Percentiles rank a stretch among this genome's conserved stretches.
These are phyloP conservation scores for Bombus soroeensis DNA, from an alignment of 1,140 invertebrate species.

Conservation along the genomic window DNA sequence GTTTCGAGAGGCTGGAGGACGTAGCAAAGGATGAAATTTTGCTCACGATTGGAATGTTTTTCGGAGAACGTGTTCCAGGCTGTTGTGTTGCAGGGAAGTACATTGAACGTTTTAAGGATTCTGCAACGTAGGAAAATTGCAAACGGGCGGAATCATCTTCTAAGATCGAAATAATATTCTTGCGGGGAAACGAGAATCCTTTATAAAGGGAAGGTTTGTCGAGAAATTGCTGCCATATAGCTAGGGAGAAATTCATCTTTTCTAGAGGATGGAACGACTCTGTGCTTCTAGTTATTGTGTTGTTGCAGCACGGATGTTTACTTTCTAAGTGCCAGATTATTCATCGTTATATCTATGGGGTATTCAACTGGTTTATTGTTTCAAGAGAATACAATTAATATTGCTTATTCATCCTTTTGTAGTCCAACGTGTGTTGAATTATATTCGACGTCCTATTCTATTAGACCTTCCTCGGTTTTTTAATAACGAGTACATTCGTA, in stretches of 20 bases:
- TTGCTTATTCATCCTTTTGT: not conserved
- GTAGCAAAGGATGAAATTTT: conserved; percentile 1
- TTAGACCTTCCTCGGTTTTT: no score
- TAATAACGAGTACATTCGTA: no score
- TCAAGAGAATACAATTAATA: not conserved
- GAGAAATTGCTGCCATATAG: not conserved
- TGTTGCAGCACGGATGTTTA: not conserved
- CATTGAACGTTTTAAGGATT: not conserved
- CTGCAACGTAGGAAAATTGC: not conserved
- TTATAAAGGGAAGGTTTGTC: not conserved
- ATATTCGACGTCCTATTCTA: no score
- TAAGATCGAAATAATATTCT: not conserved
- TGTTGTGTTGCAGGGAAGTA: not conserved
- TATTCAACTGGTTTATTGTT: not conserved
- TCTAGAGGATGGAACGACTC: not conserved
- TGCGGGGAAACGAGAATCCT: not conserved
- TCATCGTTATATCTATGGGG: not conserved
- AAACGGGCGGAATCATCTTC: not conserved
- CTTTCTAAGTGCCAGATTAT: not conserved
- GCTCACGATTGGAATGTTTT: not conserved
- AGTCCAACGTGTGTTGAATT: no score
- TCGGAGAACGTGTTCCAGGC: not conserved
- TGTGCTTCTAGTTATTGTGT: not conserved
- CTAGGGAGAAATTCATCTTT: not conserved
- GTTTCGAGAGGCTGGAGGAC: not conserved